Evolutionary conservation across 2,113 vertebrate genomes (phyloP), one percentile per base, ranked within the genome.

Genomic region (Serilophus lunatus): DNA sequence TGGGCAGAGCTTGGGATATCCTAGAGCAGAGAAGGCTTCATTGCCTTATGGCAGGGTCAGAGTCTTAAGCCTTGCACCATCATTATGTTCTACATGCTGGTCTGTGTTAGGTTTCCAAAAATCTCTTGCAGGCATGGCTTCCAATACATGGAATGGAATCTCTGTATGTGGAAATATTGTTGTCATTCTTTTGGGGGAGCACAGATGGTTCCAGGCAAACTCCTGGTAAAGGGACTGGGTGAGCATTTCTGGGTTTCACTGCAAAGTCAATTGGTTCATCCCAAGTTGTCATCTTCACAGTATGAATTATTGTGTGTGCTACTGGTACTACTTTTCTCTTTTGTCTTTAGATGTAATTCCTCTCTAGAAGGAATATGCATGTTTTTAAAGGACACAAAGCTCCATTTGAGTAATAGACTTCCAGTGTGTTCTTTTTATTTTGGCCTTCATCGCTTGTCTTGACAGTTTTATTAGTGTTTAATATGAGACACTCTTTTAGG

Each of bases 81-180:
- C 19, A 6, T 45, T 71, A 8, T 12, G 17, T 64, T 92, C 38
- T 60, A 69, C 42, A 16, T 88, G 25, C 28, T 42, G 44, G 26
- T 60, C 49, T 76, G 38, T n/a, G 18, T 75, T 56, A 76, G 33
- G 11, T 70, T 88, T 95, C 38, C 31, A 51, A 69, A 85, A 86
- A 44, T 40, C 28, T 68, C 13, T 42, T 69, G 22, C 15, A 53
- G 49, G 49, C 22, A 26, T 69, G 49, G 17, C 29, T 86, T 76
- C 10, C 0, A 1, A 5, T 7, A 18, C 3, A 2, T 16, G 26
- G 36, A 15, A 17, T 86, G 47, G 53, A 88, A 70, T 72, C 18
- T 15, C 4, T 0, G 1, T 45, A 8, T 8, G 2, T 1, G 4
- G 49, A 31, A 10, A n/a, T 6, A 3, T 20, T 79, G 63, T n/a